Evolutionary conservation across 2,797 vertebrate species (phyloP).

Genomic region (Rhinatrema bivittatum): DNA sequence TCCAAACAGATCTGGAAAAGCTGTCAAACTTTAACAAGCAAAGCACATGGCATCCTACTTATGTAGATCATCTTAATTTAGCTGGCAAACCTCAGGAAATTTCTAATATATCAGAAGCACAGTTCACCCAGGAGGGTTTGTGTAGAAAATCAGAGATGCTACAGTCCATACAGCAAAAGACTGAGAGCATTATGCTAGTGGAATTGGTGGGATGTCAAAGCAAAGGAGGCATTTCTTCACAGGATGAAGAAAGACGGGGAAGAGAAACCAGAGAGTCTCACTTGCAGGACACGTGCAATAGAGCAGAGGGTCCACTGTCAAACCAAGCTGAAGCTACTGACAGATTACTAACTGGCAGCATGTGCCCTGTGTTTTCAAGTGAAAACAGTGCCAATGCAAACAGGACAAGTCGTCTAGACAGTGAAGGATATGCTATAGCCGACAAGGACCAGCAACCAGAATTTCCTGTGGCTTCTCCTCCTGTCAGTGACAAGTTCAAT

Average conservation of each 20-base stretch:
- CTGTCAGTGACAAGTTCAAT: not conserved
- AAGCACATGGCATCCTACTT: conserved; percentile 44
- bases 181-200: conserved; percentile 24
- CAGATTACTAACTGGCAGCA: not conserved
- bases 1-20: not conserved
- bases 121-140: conserved; percentile 47
- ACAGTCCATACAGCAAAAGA: conserved; percentile 25
- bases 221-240: not conserved
- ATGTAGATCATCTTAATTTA: conserved; percentile 53
- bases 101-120: conserved; percentile 51
- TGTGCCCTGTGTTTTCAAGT: not conserved
- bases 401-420: not conserved
- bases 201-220: conserved; percentile 20
- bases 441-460: conserved; percentile 5
- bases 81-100: conserved; percentile 37
- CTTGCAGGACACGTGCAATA: conserved; percentile 7
- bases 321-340: conserved; percentile 4
- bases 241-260: conserved; percentile 16
- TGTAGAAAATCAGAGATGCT: conserved; percentile 35
- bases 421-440: conserved; percentile 1
- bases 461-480: conserved; percentile 1
- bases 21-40: conserved; percentile 28
- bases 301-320: conserved; percentile 5
- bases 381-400: conserved; percentile 1
- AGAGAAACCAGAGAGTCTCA: conserved; percentile 16